Evolutionary conservation across 2,888 invertebrate genomes (phyloP).

Genomic region (Periphyllus acericola): DNA sequence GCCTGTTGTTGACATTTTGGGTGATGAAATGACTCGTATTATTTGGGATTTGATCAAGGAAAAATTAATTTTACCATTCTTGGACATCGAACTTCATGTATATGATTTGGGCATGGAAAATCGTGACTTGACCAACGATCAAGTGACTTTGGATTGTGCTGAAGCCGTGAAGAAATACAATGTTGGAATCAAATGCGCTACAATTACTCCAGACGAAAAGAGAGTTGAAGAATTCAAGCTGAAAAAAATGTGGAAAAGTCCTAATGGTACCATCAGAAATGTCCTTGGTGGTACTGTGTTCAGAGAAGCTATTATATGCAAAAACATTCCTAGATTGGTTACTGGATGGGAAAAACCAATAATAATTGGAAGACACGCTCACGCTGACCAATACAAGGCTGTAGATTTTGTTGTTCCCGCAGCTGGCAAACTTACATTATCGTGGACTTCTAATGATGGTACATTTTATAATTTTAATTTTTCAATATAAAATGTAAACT

Average conservation of each 20-base stretch:
- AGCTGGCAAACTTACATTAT: constrained; percentile 86
- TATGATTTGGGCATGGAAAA: constrained; percentile 96
- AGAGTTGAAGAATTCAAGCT: constrained; percentile 90
- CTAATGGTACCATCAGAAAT: constrained; percentile 89
- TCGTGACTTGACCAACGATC: constrained; percentile 91
- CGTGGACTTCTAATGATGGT: constrained; percentile 78
- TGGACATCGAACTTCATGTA: constrained; percentile 92
- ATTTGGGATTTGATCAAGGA: constrained; percentile 99
- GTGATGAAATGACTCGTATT: constrained; percentile 97
- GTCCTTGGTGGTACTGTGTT: constrained; percentile 87
- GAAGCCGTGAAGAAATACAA: constrained; percentile 96
- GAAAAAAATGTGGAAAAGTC: constrained; percentile 91
- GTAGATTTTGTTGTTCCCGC: constrained; percentile 96
- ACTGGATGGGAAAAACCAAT: constrained; percentile 96
- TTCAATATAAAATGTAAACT: background rate
- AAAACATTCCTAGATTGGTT: constrained; percentile 94
- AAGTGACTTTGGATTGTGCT: constrained; percentile 96
- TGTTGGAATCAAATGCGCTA: constrained; percentile 98
- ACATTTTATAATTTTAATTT: background rate
- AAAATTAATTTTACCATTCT: constrained; percentile 93
- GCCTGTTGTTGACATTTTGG: constrained; percentile 90
- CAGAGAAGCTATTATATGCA: constrained; percentile 87
- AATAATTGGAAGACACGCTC: constrained; percentile 97
- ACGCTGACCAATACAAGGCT: constrained; percentile 96
- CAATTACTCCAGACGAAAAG: constrained; percentile 97